Conservation (phyloP, 2,797 vertebrate species). For the Semotilus atromaculatus region DNA sequence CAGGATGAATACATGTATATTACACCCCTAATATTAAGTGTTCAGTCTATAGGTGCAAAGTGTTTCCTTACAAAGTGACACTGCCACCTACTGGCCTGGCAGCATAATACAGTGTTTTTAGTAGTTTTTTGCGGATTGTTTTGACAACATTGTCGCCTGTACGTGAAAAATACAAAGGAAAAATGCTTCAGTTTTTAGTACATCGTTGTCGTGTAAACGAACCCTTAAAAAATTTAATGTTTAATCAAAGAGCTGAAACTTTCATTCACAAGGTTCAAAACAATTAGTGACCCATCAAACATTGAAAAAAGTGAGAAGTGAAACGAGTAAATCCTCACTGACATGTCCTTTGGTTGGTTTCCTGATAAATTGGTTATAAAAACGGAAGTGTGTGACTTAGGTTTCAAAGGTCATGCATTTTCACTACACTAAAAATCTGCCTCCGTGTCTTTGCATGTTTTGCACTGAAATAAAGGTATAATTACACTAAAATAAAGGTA, state of each 20-base stretch:
- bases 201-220: background rate
- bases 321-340: background rate
- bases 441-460: background rate
- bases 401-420: background rate
- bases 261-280: background rate
- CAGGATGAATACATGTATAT: no score
- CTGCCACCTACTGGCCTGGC: no score
- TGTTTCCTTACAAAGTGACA: no score
- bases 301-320: background rate
- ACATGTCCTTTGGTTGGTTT: background rate
- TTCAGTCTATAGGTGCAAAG: no score
- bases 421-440: constrained; percentile 10
- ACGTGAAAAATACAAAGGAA: no score
- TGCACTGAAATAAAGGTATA: no score
- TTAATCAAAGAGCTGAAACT: background rate
- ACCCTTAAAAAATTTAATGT: background rate
- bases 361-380: background rate
- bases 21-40: no score
- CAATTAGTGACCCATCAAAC: background rate
- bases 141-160: no score
- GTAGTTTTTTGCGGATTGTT: no score
- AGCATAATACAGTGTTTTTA: no score
- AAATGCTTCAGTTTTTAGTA: no score
- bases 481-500: no score
- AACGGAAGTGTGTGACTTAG: background rate